Evolutionary conservation across 1,140 invertebrate genomes (phyloP).

Genomic region (Planococcus citri): DNA sequence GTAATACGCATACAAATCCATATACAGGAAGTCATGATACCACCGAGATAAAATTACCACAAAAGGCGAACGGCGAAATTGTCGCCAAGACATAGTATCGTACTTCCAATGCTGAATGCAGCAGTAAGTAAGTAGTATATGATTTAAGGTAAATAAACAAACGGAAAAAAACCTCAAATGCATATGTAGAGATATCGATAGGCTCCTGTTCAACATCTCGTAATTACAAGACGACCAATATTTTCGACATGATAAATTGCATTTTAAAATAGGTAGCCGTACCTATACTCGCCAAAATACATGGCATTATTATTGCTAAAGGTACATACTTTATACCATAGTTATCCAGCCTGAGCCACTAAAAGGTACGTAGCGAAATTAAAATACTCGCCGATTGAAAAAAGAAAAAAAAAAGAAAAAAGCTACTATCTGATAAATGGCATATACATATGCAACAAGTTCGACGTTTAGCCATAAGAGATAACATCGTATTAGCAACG

Average conservation of each 20-base stretch:
- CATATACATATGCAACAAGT: constrained; percentile 17
- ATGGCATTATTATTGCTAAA: too few relatives aligned
- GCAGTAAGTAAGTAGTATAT: too few relatives aligned
- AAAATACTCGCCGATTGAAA: too few relatives aligned
- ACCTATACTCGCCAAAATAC: not conserved
- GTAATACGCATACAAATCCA: not conserved
- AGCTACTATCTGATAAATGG: not conserved
- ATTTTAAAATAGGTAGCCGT: not conserved
- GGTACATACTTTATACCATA: too few relatives aligned
- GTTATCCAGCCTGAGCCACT: too few relatives aligned
- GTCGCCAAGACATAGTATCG: not conserved
- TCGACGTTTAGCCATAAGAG: constrained; percentile 14
- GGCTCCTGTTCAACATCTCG: not conserved
- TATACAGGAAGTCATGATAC: not conserved
- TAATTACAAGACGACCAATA: not conserved
- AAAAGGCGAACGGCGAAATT: constrained; percentile 1
- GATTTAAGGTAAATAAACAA: too few relatives aligned
- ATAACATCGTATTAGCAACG: constrained; percentile 15
- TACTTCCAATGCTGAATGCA: too few relatives aligned
- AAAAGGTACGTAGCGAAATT: too few relatives aligned
- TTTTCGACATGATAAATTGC: constrained; percentile 1
- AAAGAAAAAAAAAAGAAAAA: too few relatives aligned
- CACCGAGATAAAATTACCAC: not conserved
- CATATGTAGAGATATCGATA: too few relatives aligned
- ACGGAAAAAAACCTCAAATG: too few relatives aligned